phyloP scores from a whole-genome alignment of 1,140 invertebrate species.

The Trypoxylus dichotomus region DNA sequence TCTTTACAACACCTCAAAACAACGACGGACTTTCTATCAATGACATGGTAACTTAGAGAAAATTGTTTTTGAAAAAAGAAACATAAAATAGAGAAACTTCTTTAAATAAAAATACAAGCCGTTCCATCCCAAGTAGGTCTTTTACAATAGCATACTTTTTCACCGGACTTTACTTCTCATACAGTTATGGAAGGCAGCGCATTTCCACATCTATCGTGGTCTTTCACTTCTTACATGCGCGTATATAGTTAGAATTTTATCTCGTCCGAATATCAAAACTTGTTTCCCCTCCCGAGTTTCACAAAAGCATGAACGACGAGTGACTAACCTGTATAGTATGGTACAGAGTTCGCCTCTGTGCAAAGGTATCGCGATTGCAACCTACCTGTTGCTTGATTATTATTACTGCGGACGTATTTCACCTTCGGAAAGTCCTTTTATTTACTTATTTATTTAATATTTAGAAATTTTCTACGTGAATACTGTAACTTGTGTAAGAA shows the following conservation, averaged over 20 bases:
- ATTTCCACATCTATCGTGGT: too few species aligned
- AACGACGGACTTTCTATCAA: too few species aligned
- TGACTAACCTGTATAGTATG: constrained; percentile 22
- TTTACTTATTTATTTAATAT: background rate
- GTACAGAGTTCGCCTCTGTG: background rate
- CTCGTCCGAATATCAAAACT: constrained; percentile 16
- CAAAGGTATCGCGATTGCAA: background rate
- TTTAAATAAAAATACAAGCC: too few species aligned
- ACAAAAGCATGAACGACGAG: background rate
- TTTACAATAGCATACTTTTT: background rate
- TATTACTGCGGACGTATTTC: background rate
- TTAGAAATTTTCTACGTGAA: background rate
- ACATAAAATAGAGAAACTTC: too few species aligned
- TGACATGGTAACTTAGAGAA: too few species aligned
- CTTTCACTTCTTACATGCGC: background rate
- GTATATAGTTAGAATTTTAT: constrained; percentile 19
- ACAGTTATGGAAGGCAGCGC: background rate
- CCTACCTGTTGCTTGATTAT: background rate
- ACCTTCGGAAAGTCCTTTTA: background rate
- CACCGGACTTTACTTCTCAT: background rate
- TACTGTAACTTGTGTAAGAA: background rate
- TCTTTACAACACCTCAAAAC: too few species aligned
- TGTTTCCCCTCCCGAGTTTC: constrained; percentile 5
- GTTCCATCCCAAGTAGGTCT: background rate
- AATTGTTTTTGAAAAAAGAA: too few species aligned